A percentile compares a stretch with the other conserved stretches of the same genome.
These are phyloP conservation scores for Perithous albicinctus DNA, from an alignment of 2,888 invertebrate species.

Conservation along the genomic window DNA sequence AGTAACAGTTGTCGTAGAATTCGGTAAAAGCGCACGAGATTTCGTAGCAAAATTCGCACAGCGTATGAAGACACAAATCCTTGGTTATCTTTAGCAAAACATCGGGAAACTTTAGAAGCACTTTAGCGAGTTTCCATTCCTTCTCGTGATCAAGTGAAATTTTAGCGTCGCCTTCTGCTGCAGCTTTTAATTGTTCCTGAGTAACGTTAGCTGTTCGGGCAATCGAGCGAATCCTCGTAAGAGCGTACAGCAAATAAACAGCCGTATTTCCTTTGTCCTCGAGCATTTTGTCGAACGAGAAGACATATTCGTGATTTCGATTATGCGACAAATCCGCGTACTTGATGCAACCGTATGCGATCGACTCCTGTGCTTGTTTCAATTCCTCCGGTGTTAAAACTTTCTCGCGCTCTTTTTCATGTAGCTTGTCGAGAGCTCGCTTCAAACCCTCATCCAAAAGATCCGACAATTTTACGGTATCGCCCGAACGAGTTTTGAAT, in stretches of 20 bases:
- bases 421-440: constrained; percentile 92
- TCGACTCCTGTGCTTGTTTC: constrained; percentile 93
- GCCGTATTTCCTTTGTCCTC: constrained; percentile 99
- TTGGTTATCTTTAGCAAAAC: constrained; percentile 92
- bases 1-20: constrained; percentile 99
- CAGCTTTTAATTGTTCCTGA: constrained; percentile 87
- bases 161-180: constrained; percentile 85
- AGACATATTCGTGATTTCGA: constrained; percentile 96
- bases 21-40: constrained; percentile 97
- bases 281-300: constrained; percentile 99
- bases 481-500: constrained; percentile 99
- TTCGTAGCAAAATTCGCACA: constrained; percentile 98
- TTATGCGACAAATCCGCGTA: constrained; percentile 98
- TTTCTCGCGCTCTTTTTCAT: constrained; percentile 94
- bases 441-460: constrained; percentile 96
- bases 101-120: constrained; percentile 94
- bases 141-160: constrained; percentile 94
- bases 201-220: constrained; percentile 91
- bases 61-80: constrained; percentile 92
- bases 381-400: constrained; percentile 93
- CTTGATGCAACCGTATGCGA: constrained; percentile 99
- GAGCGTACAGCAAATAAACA: constrained; percentile 97
- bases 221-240: constrained; percentile 97
- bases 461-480: constrained; percentile 94
- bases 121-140: constrained; percentile 97